These are phyloP conservation scores for Caenorhabditis sp. DNA, from an alignment of 2,888 invertebrate genomes.

Conservation along the genomic window DNA sequence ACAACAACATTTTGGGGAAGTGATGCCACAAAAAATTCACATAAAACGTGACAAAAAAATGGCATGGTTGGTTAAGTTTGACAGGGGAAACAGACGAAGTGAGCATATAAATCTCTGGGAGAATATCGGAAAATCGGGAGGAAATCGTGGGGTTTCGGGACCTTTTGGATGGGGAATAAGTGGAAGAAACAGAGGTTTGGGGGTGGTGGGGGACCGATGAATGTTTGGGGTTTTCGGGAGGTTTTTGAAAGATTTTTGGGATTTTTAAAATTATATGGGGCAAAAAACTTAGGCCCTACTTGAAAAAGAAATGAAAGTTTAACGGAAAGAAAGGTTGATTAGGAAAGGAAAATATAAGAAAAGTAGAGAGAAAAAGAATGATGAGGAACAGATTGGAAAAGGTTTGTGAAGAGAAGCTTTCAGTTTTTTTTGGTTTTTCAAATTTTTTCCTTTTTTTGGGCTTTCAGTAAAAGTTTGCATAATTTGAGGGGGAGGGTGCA, in stretches of 20 bases:
- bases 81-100: not conserved
- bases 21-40: slow-evolving; percentile 13
- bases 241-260: slow-evolving; percentile 44
- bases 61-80: slow-evolving; percentile 3
- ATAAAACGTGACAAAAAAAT: slow-evolving; percentile 23
- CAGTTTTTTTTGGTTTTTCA: slow-evolving; percentile 24
- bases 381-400: slow-evolving; percentile 25
- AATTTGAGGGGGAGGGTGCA: not conserved
- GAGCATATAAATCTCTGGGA: slow-evolving; percentile 11
- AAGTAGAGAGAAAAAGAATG: slow-evolving; percentile 1
- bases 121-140: not conserved
- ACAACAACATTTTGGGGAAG: slow-evolving; percentile 13
- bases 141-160: not conserved
- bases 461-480: not conserved
- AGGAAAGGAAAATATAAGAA: not conserved
- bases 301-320: too few relatives aligned
- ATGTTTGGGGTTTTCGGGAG: slow-evolving; percentile 3
- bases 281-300: slow-evolving; percentile 6
- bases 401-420: not conserved
- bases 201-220: slow-evolving; percentile 16
- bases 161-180: slow-evolving; percentile 30
- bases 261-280: slow-evolving; percentile 27
- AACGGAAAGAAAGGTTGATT: not conserved
- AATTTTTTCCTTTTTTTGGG: slow-evolving; percentile 25
- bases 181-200: not conserved